Conservation (phyloP, 2,113 vertebrate genomes). For the Pelobates fuscus region DNA sequence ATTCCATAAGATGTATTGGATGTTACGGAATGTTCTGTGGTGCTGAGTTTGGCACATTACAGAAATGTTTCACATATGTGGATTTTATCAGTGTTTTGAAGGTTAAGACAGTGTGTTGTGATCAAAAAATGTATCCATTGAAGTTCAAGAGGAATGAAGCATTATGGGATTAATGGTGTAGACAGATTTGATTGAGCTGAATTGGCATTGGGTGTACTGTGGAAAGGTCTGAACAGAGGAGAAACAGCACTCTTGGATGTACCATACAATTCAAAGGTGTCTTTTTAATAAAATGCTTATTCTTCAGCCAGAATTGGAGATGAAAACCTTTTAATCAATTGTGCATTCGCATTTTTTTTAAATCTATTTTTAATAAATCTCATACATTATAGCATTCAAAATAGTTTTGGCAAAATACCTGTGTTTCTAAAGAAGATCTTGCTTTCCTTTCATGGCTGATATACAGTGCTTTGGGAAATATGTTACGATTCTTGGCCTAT, state of each 20-base stretch:
- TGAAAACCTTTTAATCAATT: not conserved
- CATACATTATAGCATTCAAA: not conserved
- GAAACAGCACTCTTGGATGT: not conserved
- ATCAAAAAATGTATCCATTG: not conserved
- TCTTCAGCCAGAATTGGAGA: too few relatives aligned
- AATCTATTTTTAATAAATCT: not conserved
- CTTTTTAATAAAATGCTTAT: not conserved
- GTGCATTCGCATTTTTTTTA: not conserved
- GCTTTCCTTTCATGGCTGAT: too few relatives aligned
- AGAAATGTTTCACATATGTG: not conserved
- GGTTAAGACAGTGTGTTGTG: not conserved
- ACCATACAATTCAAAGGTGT: not conserved
- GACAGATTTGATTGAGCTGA: not conserved
- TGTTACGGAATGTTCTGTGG: not conserved
- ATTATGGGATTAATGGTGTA: not conserved
- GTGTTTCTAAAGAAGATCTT: too few relatives aligned
- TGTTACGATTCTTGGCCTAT: too few relatives aligned
- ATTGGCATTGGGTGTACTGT: not conserved
- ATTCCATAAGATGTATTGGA: too few relatives aligned
- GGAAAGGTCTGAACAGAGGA: not conserved
- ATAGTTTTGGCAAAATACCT: not conserved
- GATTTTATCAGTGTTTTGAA: not conserved
- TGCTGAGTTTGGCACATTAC: not conserved
- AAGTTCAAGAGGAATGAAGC: not conserved
- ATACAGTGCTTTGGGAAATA: too few relatives aligned